phyloP scores from a whole-genome alignment of 2,113 vertebrate genomes.

The Oenanthe melanoleuca region DNA sequence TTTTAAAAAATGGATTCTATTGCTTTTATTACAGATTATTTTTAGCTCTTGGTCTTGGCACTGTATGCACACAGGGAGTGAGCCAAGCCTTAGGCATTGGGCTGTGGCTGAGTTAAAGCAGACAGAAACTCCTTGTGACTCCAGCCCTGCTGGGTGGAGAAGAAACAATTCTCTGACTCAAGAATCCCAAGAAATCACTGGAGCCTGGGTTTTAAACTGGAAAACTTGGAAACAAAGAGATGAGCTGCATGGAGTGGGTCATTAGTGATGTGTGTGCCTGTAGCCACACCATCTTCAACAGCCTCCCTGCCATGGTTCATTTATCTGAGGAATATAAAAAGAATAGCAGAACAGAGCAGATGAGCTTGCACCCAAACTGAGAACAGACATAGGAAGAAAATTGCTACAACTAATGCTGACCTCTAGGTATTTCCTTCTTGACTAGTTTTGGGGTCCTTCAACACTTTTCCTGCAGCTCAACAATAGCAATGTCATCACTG shows the following conservation, averaged over 20 bases:
- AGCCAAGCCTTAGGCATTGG: background rate
- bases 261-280: background rate
- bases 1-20: background rate
- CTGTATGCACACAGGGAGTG: background rate
- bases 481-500: background rate
- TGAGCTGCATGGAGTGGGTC: background rate
- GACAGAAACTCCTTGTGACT: background rate
- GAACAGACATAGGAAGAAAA: background rate
- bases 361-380: background rate
- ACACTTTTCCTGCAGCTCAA: slow-evolving; percentile 4
- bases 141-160: background rate
- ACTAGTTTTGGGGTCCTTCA: slow-evolving; percentile 1
- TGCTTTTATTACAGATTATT: background rate
- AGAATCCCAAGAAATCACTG: background rate
- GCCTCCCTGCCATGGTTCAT: background rate
- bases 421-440: slow-evolving; percentile 5
- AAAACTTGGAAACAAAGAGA: background rate
- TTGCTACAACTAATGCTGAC: background rate
- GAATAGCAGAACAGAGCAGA: background rate
- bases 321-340: background rate
- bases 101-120: background rate
- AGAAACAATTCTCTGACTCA: background rate
- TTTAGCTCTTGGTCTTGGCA: background rate
- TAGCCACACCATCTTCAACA: background rate
- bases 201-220: background rate